Conservation (phyloP, 2,888 invertebrate genomes). For the Ptychoptera contaminata region DNA sequence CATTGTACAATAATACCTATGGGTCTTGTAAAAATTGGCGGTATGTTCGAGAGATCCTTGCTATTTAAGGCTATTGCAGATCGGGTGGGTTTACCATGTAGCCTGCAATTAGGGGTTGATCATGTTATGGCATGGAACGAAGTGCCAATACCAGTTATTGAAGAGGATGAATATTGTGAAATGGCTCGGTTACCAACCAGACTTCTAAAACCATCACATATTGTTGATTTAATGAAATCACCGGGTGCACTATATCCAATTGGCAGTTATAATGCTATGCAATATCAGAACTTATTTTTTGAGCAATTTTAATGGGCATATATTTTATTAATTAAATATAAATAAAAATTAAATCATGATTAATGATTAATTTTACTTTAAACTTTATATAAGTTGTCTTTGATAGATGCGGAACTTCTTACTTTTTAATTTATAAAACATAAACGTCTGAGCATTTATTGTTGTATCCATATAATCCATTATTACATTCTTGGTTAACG, state of each 20-base stretch:
- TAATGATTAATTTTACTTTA: too few species aligned
- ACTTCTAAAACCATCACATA: constrained; percentile 40
- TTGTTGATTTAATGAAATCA: constrained; percentile 39
- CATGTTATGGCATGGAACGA: constrained; percentile 44
- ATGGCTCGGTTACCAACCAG: constrained; percentile 31
- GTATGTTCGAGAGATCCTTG: constrained; percentile 42
- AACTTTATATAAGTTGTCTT: too few species aligned
- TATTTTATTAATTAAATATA: too few species aligned
- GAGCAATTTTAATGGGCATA: background rate
- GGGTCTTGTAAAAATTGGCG: constrained; percentile 41
- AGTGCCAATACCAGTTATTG: constrained; percentile 37
- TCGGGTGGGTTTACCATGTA: constrained; percentile 41
- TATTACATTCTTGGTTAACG: too few species aligned
- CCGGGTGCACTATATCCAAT: constrained; percentile 34
- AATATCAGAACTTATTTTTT: constrained; percentile 9
- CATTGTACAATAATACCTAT: constrained; percentile 38
- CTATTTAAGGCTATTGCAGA: constrained; percentile 51
- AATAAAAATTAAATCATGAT: too few species aligned
- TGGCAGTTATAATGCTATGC: constrained; percentile 25
- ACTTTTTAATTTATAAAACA: too few species aligned
- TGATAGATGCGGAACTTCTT: too few species aligned
- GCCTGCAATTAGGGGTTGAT: constrained; percentile 38
- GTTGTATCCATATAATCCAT: too few species aligned
- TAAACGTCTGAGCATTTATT: too few species aligned
- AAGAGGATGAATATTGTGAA: background rate